Evolutionary conservation across 37 sponge, comb jelly and placozoan species (phyloP).

Genomic region (Aplysina aerophoba): DNA sequence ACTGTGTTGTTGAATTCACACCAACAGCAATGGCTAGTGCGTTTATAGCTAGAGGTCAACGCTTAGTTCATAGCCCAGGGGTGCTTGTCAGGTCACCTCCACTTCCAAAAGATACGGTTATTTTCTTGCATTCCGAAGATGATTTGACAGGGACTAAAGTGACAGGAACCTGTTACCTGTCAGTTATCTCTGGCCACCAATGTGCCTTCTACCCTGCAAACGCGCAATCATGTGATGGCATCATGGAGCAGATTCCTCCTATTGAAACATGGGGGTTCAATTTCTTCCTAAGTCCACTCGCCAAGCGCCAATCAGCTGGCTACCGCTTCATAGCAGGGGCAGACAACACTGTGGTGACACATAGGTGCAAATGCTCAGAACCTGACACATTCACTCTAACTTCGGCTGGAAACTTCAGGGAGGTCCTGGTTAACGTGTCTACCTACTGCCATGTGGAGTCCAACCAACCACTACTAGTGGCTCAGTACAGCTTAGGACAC

Average conservation of each 20-base stretch:
- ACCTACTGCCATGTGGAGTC: background rate
- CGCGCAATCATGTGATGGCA: slow-evolving; percentile 48
- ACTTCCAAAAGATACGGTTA: slow-evolving; percentile 15
- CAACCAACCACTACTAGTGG: background rate
- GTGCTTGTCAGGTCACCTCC: background rate
- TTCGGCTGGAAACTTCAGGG: background rate
- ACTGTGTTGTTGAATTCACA: slow-evolving; percentile 44
- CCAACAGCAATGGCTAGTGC: background rate
- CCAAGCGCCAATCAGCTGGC: slow-evolving; percentile 16
- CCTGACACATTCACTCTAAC: too few species aligned
- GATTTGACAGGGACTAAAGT: slow-evolving; percentile 52
- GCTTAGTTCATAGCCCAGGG: background rate
- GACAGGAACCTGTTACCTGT: slow-evolving; percentile 33
- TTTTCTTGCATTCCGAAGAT: background rate
- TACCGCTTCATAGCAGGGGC: slow-evolving; percentile 46
- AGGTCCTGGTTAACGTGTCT: too few species aligned
- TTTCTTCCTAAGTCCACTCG: slow-evolving; percentile 46
- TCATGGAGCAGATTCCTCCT: slow-evolving; percentile 62
- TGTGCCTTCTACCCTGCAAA: slow-evolving; percentile 32
- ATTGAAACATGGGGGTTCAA: slow-evolving; percentile 63
- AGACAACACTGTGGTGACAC: slow-evolving; percentile 37
- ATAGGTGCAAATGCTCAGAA: slow-evolving; percentile 17
- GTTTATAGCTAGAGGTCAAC: slow-evolving; percentile 10
- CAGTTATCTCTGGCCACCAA: slow-evolving; percentile 43
- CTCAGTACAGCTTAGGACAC: background rate